phyloP scores from a whole-genome alignment of 2,888 invertebrate species.

The Tetropium fuscum region DNA sequence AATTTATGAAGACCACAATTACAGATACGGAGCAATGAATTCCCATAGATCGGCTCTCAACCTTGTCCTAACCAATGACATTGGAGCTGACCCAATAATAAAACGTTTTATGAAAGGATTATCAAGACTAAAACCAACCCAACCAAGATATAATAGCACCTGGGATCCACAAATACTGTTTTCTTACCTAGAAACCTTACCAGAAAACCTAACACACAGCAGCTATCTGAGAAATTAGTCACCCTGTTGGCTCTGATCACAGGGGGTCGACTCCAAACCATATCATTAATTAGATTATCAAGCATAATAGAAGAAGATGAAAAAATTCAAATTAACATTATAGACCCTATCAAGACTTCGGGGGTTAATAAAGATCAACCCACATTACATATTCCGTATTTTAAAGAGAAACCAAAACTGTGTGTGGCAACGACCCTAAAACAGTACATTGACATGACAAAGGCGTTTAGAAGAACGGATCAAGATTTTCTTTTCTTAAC shows the following conservation, averaged over 20 bases:
- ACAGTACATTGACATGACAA: conserved; percentile 32
- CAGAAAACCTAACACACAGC: no score
- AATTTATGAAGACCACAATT: background rate
- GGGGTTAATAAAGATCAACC: conserved; percentile 6
- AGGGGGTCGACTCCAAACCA: no score
- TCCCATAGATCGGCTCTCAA: background rate
- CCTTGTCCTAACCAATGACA: background rate
- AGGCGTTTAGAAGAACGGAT: background rate
- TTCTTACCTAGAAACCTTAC: no score
- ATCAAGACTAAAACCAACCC: background rate
- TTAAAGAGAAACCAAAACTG: conserved; percentile 32
- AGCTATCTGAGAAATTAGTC: no score
- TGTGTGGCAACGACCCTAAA: conserved; percentile 34
- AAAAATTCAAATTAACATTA: conserved; percentile 1
- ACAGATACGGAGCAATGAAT: background rate
- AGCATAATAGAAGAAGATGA: conserved; percentile 2
- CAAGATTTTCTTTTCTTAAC: conserved; percentile 21
- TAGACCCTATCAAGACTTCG: conserved; percentile 3
- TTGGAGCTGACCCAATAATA: background rate
- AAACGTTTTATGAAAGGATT: background rate
- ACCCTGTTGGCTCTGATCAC: no score
- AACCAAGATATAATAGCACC: background rate
- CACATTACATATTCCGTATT: conserved; percentile 32
- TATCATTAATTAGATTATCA: conserved; percentile 37
- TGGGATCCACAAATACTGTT: background rate